phyloP scores from a whole-genome alignment of 64 coral and sea anemone species.

The Acropora yongei region DNA sequence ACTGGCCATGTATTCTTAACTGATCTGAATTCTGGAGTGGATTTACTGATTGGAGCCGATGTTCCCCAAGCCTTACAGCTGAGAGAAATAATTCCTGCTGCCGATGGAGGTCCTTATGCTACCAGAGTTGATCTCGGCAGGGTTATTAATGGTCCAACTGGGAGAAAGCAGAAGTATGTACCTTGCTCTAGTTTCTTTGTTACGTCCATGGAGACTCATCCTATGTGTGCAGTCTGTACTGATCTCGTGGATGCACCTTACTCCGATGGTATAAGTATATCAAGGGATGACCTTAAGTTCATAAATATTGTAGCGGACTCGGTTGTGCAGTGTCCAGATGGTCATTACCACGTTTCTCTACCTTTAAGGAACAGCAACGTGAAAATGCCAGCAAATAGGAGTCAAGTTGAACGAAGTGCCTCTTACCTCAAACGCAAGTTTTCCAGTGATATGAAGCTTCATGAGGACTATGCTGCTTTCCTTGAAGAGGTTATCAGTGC shows the following conservation, averaged over 20 bases:
- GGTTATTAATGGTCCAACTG: slow-evolving; percentile 65
- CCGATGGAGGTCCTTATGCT: slow-evolving; percentile 42
- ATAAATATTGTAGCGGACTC: too few relatives aligned
- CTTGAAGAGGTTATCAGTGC: neutral
- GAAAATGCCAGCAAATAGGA: too few relatives aligned
- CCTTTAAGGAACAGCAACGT: too few relatives aligned
- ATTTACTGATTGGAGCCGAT: slow-evolving; percentile 49
- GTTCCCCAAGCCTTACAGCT: slow-evolving; percentile 54
- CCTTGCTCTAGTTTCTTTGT: neutral
- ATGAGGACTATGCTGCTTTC: neutral
- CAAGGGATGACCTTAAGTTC: too few relatives aligned
- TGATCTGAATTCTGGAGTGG: slow-evolving; percentile 34
- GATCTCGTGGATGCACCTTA: neutral
- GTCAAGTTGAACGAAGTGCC: too few relatives aligned
- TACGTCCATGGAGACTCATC: neutral
- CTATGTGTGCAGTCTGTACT: neutral
- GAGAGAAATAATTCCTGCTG: neutral
- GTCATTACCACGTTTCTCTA: too few relatives aligned
- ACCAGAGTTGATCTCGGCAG: slow-evolving; percentile 42
- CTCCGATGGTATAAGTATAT: neutral
- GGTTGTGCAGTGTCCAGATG: too few relatives aligned
- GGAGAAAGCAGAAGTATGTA: slow-evolving; percentile 29
- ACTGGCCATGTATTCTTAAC: neutral
- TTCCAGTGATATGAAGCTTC: neutral
- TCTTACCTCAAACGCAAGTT: too few relatives aligned